A percentile compares a stretch with the other conserved stretches of the same genome.
Conservation (phyloP, 2,797 vertebrate genomes). For the Chrysocyon brachyurus region DNA sequence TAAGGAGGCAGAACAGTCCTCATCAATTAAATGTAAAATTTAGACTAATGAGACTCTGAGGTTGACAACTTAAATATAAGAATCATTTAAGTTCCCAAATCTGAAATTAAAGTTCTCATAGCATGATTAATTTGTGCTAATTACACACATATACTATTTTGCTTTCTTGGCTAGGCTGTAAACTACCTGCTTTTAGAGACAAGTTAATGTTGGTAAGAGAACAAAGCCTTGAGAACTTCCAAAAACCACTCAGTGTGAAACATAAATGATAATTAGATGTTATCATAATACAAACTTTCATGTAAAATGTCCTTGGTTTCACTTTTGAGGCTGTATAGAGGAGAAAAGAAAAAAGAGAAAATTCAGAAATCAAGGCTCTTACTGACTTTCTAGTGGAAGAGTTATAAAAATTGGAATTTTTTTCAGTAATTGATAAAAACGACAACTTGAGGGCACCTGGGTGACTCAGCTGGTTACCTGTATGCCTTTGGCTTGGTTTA, state of each 20-base stretch:
- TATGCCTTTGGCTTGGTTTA: background rate
- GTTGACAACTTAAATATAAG: conserved; percentile 45
- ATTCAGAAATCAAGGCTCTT: background rate
- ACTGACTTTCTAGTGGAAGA: background rate
- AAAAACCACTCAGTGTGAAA: conserved; percentile 23
- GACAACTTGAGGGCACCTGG: background rate
- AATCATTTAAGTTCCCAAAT: conserved; percentile 25
- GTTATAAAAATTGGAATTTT: background rate
- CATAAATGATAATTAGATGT: conserved; percentile 50
- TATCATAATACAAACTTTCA: conserved; percentile 24
- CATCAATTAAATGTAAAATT: conserved; percentile 54
- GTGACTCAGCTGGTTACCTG: background rate
- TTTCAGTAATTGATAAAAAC: background rate
- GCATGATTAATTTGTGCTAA: conserved; percentile 62
- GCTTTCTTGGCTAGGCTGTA: conserved; percentile 41
- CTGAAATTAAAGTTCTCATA: conserved; percentile 53
- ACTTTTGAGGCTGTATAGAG: background rate
- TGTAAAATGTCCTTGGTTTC: conserved; percentile 3
- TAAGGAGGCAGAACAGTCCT: background rate
- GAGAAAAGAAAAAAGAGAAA: conserved; percentile 9
- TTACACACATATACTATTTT: conserved; percentile 47
- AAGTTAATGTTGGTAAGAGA: conserved; percentile 18
- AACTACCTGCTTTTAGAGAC: conserved; percentile 36
- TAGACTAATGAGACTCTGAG: conserved; percentile 10
- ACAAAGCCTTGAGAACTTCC: background rate